phyloP scores from a whole-genome alignment of 2,113 vertebrate species.

The Pseudorasbora parva region DNA sequence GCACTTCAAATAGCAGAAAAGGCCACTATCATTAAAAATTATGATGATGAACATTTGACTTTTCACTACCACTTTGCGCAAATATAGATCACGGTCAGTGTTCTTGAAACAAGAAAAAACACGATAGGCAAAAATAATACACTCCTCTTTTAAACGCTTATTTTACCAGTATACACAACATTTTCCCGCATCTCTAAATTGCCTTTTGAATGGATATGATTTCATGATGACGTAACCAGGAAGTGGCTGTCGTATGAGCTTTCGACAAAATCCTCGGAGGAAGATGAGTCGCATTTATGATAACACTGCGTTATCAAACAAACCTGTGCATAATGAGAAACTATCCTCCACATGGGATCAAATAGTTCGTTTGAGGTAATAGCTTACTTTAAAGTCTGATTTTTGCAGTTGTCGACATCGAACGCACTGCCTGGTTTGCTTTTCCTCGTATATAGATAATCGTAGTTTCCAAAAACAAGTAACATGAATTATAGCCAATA shows the following conservation, averaged over 20 bases:
- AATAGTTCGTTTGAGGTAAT: constrained; percentile 76
- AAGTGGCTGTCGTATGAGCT: constrained; percentile 62
- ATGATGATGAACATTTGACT: not conserved
- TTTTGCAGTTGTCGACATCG: not conserved
- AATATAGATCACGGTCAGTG: not conserved
- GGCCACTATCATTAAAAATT: not conserved
- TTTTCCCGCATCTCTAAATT: too few species aligned
- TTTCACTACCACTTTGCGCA: not conserved
- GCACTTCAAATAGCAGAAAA: not conserved
- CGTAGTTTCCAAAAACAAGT: not conserved
- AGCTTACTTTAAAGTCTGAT: not conserved
- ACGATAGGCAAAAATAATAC: not conserved
- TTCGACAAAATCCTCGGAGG: not conserved
- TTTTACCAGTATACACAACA: too few species aligned
- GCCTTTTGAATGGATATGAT: not conserved
- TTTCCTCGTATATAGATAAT: not conserved
- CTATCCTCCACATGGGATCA: constrained; percentile 72
- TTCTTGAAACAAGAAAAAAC: not conserved
- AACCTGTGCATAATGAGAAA: constrained; percentile 78
- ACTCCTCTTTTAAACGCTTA: not conserved
- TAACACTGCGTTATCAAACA: constrained; percentile 77
- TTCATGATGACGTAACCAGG: constrained; percentile 56
- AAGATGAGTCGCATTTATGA: constrained; percentile 85
- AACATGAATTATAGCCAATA: not conserved
- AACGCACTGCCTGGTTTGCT: not conserved